phyloP scores from a whole-genome alignment of 2,113 vertebrate species.

The Anarhynchus alexandrinus region DNA sequence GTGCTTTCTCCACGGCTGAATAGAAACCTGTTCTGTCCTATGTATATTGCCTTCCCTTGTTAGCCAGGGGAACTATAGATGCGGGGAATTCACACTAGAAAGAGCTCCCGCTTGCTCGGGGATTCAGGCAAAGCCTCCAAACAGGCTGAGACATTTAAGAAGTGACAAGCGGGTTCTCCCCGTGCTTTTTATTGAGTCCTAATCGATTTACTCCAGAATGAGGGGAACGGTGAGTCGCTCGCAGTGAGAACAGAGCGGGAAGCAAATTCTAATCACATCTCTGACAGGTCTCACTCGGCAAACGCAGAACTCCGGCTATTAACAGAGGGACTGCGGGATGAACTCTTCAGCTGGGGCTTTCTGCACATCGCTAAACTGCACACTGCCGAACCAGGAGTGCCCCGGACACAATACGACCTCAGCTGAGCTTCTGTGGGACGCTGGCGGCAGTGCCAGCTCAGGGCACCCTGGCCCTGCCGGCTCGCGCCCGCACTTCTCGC shows the following conservation, averaged over 20 bases:
- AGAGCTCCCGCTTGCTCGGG: slow-evolving; percentile 33
- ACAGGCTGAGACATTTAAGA: slow-evolving; percentile 50
- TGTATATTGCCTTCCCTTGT: slow-evolving; percentile 39
- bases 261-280: slow-evolving; percentile 2
- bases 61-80: background rate
- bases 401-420: rapidly evolving
- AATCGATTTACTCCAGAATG: slow-evolving; percentile 6
- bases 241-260: background rate
- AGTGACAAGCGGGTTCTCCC: slow-evolving; percentile 17
- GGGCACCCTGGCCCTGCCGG: too few species aligned
- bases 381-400: background rate
- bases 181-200: slow-evolving; percentile 5
- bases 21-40: slow-evolving; percentile 59
- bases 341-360: background rate
- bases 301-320: background rate
- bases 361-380: background rate
- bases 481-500: background rate
- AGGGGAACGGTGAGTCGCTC: background rate
- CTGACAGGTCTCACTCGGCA: slow-evolving; percentile 4
- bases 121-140: slow-evolving; percentile 32
- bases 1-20: slow-evolving; percentile 74
- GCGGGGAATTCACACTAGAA: background rate
- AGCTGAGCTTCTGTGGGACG: background rate
- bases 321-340: background rate
- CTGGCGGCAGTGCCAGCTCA: rapidly evolving